Evolutionary conservation across 2,888 invertebrate genomes (phyloP).

Genomic region (Atherix ibis): DNA sequence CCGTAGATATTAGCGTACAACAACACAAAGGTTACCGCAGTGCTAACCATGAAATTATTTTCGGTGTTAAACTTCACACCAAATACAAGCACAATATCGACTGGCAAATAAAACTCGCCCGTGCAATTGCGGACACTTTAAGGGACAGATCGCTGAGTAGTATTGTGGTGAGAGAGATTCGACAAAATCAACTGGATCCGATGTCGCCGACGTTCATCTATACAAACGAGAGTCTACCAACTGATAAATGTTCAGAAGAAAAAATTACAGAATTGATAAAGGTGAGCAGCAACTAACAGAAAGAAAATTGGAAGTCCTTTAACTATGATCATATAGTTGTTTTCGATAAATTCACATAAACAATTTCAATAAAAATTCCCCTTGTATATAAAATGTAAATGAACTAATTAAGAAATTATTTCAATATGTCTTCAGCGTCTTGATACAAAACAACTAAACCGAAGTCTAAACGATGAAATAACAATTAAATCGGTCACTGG

Average conservation of each 20-base stretch:
- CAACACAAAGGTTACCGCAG: conserved; percentile 64
- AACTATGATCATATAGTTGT: too few relatives aligned
- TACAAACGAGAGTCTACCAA: conserved; percentile 69
- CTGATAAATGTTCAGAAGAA: conserved; percentile 58
- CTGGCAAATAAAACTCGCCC: conserved; percentile 44
- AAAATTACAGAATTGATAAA: conserved; percentile 53
- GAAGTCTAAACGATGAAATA: conserved; percentile 50
- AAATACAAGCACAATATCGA: conserved; percentile 53
- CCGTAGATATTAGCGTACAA: conserved; percentile 62
- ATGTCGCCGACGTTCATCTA: conserved; percentile 47
- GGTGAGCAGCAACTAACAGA: conserved; percentile 28
- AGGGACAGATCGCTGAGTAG: conserved; percentile 26
- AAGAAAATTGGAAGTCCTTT: conserved; percentile 11
- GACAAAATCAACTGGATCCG: conserved; percentile 25
- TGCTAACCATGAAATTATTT: conserved; percentile 66
- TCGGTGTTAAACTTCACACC: conserved; percentile 49
- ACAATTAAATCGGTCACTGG: conserved; percentile 47
- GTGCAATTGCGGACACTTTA: conserved; percentile 31
- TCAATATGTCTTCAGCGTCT: conserved; percentile 35
- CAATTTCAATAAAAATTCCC: too few relatives aligned
- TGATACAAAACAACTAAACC: conserved; percentile 37
- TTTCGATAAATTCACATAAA: too few relatives aligned
- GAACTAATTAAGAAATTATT: too few relatives aligned
- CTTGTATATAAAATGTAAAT: too few relatives aligned
- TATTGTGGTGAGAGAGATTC: conserved; percentile 29